Evolutionary conservation across 2,113 vertebrate genomes (phyloP), one percentile per base, ranked within the genome.

Genomic region (Tupaia tana): DNA sequence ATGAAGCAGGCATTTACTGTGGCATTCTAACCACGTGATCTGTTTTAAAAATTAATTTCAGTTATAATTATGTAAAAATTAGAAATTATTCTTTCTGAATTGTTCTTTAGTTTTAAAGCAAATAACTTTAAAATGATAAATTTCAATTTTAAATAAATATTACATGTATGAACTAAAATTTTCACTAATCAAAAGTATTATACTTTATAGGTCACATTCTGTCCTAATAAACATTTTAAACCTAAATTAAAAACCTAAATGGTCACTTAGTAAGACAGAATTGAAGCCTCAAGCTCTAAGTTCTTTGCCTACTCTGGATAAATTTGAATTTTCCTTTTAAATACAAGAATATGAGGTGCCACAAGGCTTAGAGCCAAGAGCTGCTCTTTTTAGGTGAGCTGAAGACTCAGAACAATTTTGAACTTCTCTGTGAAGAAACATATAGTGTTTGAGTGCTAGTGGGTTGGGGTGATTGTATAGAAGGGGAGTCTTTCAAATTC

Each of bases 131-230:
- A 27, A 81, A 59, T 27, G 78, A 61, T 85, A 85, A 20, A 75
- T 78, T 86, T 66, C 63, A 20, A 81, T 12, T 86, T 67, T 82
- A 86, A 92, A 67, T 67, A 93, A 91, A 81, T 77, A 67, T 54
- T 75, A 11, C 6, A 27, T 59, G 3, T 73, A 71, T 52, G 27
- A 90, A 34, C 31, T 92, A 56, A 86, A 77, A 92, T 67, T 73
- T 78, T 90, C 58, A 90, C 56, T 70, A 71, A 31, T 29, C 64
- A 73, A 88, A 95, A 93, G 79, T 63, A 69, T 79, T 19, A 77
- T 4, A 77, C 13, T 5, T 93, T 19, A 31, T 14, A 66, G 29
- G 24, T 88, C 52, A 88, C 0, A 93, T 11, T 91, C 16, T 15
- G 9, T 59, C 74, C 9, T 93, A 56, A 0, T 90, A 9, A 34